Evolutionary conservation across 2,888 invertebrate species (phyloP).

Genomic region (Elgonia sp.): DNA sequence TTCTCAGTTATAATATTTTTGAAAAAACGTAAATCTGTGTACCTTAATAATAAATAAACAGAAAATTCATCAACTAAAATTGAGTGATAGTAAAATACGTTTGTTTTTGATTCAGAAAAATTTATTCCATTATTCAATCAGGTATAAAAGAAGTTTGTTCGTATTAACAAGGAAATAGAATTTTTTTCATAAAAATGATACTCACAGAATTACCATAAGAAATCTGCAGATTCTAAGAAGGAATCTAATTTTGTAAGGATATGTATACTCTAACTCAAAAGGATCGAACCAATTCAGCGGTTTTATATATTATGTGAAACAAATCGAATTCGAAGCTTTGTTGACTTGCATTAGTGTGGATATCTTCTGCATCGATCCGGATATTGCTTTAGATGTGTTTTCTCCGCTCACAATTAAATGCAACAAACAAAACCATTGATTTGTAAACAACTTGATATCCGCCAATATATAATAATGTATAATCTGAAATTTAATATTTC

Average conservation of each 20-base stretch:
- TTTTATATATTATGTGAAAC: constrained; percentile 48
- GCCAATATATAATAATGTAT: neutral
- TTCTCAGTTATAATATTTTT: too few species aligned
- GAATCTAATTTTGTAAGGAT: constrained; percentile 39
- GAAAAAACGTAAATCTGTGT: too few species aligned
- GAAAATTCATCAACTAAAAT: too few species aligned
- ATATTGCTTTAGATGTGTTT: neutral
- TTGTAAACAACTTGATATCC: neutral
- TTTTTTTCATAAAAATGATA: constrained; percentile 5
- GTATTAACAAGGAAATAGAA: too few species aligned
- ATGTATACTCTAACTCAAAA: constrained; percentile 5
- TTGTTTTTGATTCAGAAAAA: too few species aligned
- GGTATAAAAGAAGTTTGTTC: too few species aligned
- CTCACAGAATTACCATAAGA: neutral
- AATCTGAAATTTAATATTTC: constrained; percentile 31
- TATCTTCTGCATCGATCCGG: neutral
- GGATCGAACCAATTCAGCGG: constrained; percentile 31
- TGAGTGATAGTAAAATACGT: too few species aligned
- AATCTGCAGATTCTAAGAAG: constrained; percentile 3
- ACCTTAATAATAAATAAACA: too few species aligned
- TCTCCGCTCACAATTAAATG: neutral
- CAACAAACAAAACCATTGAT: neutral
- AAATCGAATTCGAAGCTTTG: constrained; percentile 49
- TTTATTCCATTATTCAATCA: too few species aligned
- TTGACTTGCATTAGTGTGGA: constrained; percentile 31